Conservation (phyloP, 1,140 invertebrate genomes). For the Aricia agestis region DNA sequence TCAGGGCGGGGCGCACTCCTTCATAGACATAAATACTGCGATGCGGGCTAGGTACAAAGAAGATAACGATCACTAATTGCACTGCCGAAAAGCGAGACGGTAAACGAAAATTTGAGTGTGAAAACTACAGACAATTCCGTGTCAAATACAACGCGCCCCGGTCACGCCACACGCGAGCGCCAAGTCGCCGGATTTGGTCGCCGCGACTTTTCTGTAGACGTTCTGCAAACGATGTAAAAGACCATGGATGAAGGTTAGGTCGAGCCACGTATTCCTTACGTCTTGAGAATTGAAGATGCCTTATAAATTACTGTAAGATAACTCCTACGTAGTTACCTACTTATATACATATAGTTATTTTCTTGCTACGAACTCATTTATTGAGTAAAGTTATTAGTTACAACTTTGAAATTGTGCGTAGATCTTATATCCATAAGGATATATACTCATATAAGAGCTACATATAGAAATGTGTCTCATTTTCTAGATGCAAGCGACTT, state of each 20-base stretch:
- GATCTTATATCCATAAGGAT: too few relatives aligned
- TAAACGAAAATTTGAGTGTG: slow-evolving; percentile 52
- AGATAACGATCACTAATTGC: slow-evolving; percentile 59
- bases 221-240: neutral
- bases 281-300: too few relatives aligned
- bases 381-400: too few relatives aligned
- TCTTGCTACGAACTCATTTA: too few relatives aligned
- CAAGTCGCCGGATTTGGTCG: slow-evolving; percentile 2
- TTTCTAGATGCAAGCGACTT: neutral
- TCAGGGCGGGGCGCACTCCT: slow-evolving; percentile 15
- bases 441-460: too few relatives aligned
- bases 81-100: slow-evolving; percentile 47
- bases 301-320: too few relatives aligned
- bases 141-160: slow-evolving; percentile 40
- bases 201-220: slow-evolving; percentile 1
- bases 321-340: too few relatives aligned
- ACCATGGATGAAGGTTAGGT: too few relatives aligned
- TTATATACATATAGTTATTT: too few relatives aligned
- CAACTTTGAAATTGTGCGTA: too few relatives aligned
- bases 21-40: slow-evolving; percentile 19
- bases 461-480: neutral
- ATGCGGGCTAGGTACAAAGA: slow-evolving; percentile 30
- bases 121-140: slow-evolving; percentile 50
- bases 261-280: too few relatives aligned
- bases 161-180: slow-evolving; percentile 38